Evolutionary conservation across 2,797 vertebrate species (phyloP), one percentile per base, ranked within the genome.

Genomic region (Threskiornis aethiopicus): DNA sequence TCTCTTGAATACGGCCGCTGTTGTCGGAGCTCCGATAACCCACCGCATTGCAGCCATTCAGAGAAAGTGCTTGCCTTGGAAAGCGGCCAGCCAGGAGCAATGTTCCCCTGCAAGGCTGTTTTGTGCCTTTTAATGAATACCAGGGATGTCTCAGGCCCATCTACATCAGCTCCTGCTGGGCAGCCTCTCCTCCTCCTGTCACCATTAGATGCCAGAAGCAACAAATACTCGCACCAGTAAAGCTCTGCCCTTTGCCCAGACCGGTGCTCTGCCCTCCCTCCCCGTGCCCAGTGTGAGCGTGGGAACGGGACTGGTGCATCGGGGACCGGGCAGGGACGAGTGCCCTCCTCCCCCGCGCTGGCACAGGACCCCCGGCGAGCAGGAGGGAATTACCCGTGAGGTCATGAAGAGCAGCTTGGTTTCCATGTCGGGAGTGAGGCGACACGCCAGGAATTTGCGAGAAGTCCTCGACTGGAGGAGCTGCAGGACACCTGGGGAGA

Each of bases 321-420:
- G 5, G 1, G 28, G 21, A 31, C 1, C 1, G 2, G 31, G 47
- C 54, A 19, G 44, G 22, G 78, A 41, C 0, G 4, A 1, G 28
- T 4, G 6, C 4, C 11, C n/a, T 31, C 26, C 26, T 33, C 21
- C 52, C 20, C 24, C 0, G 2, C 0, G 29, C 37, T 46, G 4
- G 3, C 8, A 19, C 24, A 13, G 47, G 47, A 26, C 9, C 44
- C n/a, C 17, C 3, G 4, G 44, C 0, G 10, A 31, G n/a, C 16
- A 7, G 0, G 6, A 26, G 49, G 57, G 52, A 28, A 16, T 97
- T 98, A 99, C 99, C 99, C 99, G 97, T 0, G 99, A 99, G 29
- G 99, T 99, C 99, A 99, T 99, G 98, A 99, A 99, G 89, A 99
- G 98, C 84, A 99, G 98, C 76, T 99, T 99, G 84, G 99, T 99